Base-by-base conservation (phyloP, 1,140 invertebrate species). In the Cydia strobilella region DNA sequence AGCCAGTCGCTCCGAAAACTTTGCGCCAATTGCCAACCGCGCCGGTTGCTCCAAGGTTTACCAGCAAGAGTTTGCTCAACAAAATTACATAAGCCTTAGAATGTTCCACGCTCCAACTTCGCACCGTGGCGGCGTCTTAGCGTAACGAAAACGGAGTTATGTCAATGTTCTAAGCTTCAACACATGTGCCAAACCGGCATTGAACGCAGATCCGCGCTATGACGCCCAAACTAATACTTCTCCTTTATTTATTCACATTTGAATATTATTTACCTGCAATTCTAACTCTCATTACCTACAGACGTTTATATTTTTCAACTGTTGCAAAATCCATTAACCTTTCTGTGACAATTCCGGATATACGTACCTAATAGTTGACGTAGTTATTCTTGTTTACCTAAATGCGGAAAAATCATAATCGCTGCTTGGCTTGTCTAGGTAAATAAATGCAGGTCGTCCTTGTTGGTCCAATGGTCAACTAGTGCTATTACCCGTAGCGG, bases 1-100 rank as follows among this genome's bases (percentile, higher is more conserved):
- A 23, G 20, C 2, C 20, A 3, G 20, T 20, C 51, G 51, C 31
- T 66, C 35, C 65, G 31, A 66, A 27, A 39, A 66, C 65, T 69
- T 20, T 69, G 65, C 65, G 65, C 18, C 27, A 69, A 69, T 23
- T 69, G 27, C 35, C 5, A 69, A n/a, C 27, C 65, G 7, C 10
- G 65, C 65, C 65, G 65, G 65, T 69, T 69, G 27, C 27, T 23
- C 65, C 65, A 69, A 69, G 65, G 65, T 69, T 69, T 69, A 69
- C 65, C 35, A 69, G 63, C 59, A 66, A 69, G 74, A 45, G 63
- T 71, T 75, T 75, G 74, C 74, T 75, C 74, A 75, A 75, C 66
- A 27, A 39, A 35, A 54, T 75, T 75, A 71, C 74, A 75, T 71
- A 75, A 75, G 65, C 35, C 48, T 65, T 71, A 48, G 73, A 74